A percentile compares a stretch with the other conserved stretches of the same genome.
Evolutionary conservation across 2,888 invertebrate genomes (phyloP).

Genomic region (Chymomyza fuscimana): DNA sequence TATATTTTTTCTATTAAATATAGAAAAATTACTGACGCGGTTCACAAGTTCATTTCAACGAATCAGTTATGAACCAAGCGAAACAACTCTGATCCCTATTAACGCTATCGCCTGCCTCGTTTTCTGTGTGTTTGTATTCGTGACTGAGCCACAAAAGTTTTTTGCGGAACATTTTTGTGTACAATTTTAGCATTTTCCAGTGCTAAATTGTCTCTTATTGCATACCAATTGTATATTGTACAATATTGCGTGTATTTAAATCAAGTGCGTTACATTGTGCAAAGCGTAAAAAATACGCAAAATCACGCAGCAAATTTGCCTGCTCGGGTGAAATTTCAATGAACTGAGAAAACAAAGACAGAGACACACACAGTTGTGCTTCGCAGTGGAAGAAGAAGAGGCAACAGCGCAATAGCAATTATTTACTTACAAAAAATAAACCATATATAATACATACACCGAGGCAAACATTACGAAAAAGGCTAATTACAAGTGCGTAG

Average conservation of each 20-base stretch:
- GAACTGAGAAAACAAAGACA: constrained; percentile 77
- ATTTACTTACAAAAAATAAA: constrained; percentile 63
- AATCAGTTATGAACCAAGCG: not conserved
- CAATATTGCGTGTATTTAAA: constrained; percentile 40
- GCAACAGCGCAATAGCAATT: constrained; percentile 72
- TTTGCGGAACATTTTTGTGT: constrained; percentile 76
- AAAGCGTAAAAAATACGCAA: constrained; percentile 58
- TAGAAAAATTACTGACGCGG: not conserved
- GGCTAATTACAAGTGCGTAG: constrained; percentile 9
- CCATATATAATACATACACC: constrained; percentile 50
- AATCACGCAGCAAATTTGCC: constrained; percentile 63
- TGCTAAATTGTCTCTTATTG: constrained; percentile 62
- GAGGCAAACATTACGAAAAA: constrained; percentile 43
- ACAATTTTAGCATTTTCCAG: constrained; percentile 65
- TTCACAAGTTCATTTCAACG: not conserved
- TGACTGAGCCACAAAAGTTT: constrained; percentile 72
- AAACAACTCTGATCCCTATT: not conserved
- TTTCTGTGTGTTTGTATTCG: constrained; percentile 68
- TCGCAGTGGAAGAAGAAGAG: constrained; percentile 58
- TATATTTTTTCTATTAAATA: not conserved
- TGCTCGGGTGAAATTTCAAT: constrained; percentile 76
- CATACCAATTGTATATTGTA: constrained; percentile 50
- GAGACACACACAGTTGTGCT: constrained; percentile 44
- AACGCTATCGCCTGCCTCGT: not conserved
- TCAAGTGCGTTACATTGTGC: constrained; percentile 42